A percentile compares a stretch with the other conserved stretches of the same genome.
Evolutionary conservation across 2,113 vertebrate genomes (phyloP).

Genomic region (Chlamydotis undulata): DNA sequence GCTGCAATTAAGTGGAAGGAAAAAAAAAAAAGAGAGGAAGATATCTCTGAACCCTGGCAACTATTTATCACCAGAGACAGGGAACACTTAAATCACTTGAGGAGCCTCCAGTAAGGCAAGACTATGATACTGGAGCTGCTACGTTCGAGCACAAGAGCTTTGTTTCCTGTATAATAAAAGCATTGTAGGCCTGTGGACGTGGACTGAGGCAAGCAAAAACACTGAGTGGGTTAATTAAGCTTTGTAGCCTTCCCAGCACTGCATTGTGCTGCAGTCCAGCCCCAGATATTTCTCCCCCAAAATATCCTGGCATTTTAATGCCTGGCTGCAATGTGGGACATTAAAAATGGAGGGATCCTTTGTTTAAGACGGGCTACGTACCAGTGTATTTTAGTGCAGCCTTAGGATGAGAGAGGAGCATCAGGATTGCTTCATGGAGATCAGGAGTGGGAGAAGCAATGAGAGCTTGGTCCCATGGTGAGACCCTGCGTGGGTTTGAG

Average conservation of each 20-base stretch:
- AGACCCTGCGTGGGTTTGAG: neutral
- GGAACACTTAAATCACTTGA: neutral
- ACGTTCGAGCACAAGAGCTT: neutral
- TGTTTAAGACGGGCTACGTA: neutral
- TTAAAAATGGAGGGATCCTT: neutral
- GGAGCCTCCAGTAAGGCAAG: neutral
- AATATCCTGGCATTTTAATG: neutral
- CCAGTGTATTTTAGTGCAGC: neutral
- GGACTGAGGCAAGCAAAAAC: neutral
- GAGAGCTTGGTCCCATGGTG: neutral
- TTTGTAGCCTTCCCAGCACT: neutral
- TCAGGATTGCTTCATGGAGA: neutral
- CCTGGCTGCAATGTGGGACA: neutral
- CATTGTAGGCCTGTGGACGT: neutral
- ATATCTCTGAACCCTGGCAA: neutral
- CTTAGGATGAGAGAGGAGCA: too few relatives aligned
- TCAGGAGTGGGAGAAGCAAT: accelerated
- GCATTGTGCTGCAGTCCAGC: too few relatives aligned
- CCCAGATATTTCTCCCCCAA: neutral
- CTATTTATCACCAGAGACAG: neutral
- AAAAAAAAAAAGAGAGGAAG: neutral
- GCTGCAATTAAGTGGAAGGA: neutral
- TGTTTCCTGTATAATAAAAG: neutral
- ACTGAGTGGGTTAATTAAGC: neutral
- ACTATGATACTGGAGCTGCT: neutral